Evolutionary conservation across 2,797 vertebrate genomes (phyloP).

Genomic region (Pseudochaenichthys georgianus): DNA sequence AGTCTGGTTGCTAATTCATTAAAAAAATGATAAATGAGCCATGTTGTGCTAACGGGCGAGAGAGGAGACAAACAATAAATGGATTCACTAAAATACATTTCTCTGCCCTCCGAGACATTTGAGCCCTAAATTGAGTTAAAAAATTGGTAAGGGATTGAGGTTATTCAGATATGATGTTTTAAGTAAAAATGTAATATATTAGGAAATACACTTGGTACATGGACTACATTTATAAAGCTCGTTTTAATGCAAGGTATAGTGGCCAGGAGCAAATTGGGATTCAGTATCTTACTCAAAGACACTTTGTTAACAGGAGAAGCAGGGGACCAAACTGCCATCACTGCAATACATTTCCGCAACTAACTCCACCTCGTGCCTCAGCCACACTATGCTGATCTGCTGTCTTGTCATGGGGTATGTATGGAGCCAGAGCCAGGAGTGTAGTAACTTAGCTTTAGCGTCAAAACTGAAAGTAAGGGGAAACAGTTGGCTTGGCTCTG

Average conservation of each 20-base stretch:
- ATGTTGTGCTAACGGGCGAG: conserved; percentile 52
- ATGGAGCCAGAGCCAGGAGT: background rate
- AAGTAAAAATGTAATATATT: conserved; percentile 3
- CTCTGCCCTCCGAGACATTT: conserved; percentile 37
- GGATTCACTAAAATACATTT: conserved; percentile 52
- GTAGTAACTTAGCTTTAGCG: background rate
- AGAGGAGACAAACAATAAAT: conserved; percentile 63
- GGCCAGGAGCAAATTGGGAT: background rate
- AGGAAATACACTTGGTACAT: conserved; percentile 1
- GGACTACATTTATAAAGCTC: background rate
- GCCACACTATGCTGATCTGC: too few species aligned
- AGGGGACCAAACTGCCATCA: background rate
- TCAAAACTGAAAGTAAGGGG: too few species aligned
- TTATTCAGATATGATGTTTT: conserved; percentile 23
- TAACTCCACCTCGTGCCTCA: background rate
- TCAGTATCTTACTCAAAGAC: background rate
- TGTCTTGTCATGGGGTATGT: background rate
- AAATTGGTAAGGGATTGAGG: conserved; percentile 41
- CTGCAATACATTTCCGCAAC: background rate
- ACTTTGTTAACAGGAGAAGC: background rate
- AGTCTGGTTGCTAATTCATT: conserved; percentile 70
- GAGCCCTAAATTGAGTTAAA: conserved; percentile 51
- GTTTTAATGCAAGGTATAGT: background rate
- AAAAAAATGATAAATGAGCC: conserved; percentile 63
- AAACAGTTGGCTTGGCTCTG: background rate